Conservation (phyloP, 1,140 invertebrate species). For the Drosophila pachea region DNA sequence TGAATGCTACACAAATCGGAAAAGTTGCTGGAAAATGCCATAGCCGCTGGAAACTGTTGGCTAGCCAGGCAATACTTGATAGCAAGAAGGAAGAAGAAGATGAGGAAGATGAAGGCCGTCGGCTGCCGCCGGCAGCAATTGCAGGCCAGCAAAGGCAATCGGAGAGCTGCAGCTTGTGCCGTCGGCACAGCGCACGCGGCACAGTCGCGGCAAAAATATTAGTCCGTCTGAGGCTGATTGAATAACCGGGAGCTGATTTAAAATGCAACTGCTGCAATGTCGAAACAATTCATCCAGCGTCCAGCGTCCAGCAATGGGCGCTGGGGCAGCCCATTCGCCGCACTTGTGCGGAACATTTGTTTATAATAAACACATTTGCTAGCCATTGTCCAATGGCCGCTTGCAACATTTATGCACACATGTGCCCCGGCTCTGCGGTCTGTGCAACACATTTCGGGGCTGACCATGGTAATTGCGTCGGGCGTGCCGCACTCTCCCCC, state of each 20-base stretch:
- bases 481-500: not conserved
- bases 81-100: not conserved
- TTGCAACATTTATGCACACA: conserved; percentile 35
- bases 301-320: too few relatives aligned
- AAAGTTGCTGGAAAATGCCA: too few relatives aligned
- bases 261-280: not conserved
- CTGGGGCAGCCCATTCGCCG: conserved; percentile 23
- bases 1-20: too few relatives aligned
- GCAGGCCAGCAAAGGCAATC: too few relatives aligned
- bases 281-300: too few relatives aligned
- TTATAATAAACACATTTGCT: conserved; percentile 73
- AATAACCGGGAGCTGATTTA: not conserved
- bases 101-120: not conserved
- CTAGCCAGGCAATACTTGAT: too few relatives aligned
- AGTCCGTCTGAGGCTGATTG: not conserved
- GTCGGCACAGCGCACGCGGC: not conserved
- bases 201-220: not conserved
- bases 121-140: too few relatives aligned
- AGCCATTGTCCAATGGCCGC: conserved; percentile 16
- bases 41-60: not conserved
- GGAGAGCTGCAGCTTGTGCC: not conserved
- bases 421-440: conserved; percentile 63
- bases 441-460: conserved; percentile 51
- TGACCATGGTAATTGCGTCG: conserved; percentile 28
- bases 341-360: conserved; percentile 65